phyloP scores from a whole-genome alignment of 2,113 vertebrate genomes.

The Empidonax alnorum region DNA sequence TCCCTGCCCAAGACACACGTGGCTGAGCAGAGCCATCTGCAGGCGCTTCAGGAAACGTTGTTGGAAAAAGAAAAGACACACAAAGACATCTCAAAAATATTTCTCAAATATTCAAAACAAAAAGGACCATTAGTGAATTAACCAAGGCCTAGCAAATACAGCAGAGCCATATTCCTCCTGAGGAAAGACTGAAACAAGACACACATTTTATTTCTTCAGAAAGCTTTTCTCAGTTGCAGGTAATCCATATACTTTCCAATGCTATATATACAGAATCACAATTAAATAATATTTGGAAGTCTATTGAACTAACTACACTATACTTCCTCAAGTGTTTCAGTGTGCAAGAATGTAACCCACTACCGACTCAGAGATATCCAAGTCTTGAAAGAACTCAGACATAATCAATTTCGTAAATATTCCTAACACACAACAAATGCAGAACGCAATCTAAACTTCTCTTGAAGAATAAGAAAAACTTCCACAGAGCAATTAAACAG shows the following conservation, averaged over 20 bases:
- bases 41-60: conserved; percentile 53
- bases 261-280: neutral
- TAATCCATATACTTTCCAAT: neutral
- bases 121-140: neutral
- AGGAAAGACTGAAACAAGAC: neutral
- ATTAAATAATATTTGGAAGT: neutral
- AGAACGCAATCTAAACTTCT: neutral
- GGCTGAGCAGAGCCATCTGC: conserved; percentile 66
- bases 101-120: neutral
- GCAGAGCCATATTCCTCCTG: neutral
- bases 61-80: neutral
- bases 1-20: conserved; percentile 50
- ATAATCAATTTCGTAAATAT: neutral
- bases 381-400: neutral
- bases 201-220: neutral
- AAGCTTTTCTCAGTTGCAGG: neutral
- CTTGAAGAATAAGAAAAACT: neutral
- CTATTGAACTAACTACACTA: neutral
- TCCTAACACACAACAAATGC: neutral
- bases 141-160: neutral
- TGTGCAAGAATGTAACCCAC: neutral
- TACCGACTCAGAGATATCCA: neutral
- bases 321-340: neutral
- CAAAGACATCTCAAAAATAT: neutral
- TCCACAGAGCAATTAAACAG: neutral